Conservation (phyloP, 2,888 invertebrate genomes). For the Liodrosophila aerea region DNA sequence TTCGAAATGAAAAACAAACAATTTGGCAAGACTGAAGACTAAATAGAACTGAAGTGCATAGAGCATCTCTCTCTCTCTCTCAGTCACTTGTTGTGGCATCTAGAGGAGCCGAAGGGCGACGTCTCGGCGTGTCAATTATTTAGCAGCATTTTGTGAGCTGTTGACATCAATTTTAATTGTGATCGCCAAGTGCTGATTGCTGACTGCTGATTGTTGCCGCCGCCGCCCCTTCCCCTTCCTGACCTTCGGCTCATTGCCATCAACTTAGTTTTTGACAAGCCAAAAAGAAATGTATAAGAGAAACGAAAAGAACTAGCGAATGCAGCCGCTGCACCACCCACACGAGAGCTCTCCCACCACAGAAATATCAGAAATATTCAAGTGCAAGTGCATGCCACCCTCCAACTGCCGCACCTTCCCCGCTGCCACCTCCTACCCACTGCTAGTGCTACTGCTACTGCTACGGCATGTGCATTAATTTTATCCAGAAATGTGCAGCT, state of each 20-base stretch:
- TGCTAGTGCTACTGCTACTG: conserved; percentile 6
- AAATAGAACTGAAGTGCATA: conserved; percentile 23
- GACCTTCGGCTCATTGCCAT: conserved; percentile 54
- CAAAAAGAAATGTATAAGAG: conserved; percentile 32
- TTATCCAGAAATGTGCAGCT: conserved; percentile 74
- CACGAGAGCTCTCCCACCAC: conserved; percentile 4
- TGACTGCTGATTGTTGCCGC: conserved; percentile 39
- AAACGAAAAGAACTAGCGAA: conserved; percentile 23
- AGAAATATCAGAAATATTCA: conserved; percentile 28
- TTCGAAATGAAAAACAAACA: conserved; percentile 21
- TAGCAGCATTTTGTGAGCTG: conserved; percentile 59
- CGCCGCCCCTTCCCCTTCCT: neutral
- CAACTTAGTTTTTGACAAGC: conserved; percentile 45
- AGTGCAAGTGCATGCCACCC: conserved; percentile 46
- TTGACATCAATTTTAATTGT: conserved; percentile 75
- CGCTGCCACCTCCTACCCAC: neutral
- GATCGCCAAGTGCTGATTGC: conserved; percentile 57
- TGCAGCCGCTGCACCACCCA: conserved; percentile 25
- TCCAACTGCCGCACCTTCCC: neutral
- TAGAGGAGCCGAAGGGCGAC: conserved; percentile 10
- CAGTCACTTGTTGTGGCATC: neutral
- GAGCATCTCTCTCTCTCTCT: neutral
- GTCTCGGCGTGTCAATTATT: conserved; percentile 37
- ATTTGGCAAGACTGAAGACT: too few species aligned
- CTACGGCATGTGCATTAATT: conserved; percentile 55